Conservation (phyloP, 1,140 invertebrate genomes). For the Cydia amplana region DNA sequence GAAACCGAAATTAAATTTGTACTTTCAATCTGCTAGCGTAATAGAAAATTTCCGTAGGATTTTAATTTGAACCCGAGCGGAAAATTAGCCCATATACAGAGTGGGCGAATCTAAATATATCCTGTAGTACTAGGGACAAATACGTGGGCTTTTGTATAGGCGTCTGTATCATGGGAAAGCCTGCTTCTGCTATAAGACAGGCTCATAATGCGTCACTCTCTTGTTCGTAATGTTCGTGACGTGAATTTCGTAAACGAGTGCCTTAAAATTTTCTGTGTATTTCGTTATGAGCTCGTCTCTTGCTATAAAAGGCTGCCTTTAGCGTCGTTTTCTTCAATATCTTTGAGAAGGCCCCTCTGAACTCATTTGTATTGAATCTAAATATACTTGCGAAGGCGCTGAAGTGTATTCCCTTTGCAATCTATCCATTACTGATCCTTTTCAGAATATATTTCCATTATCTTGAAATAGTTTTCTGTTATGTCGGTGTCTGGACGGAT, state of each 20-base stretch:
- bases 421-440: not conserved
- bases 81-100: constrained; percentile 26
- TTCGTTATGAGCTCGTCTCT: not conserved
- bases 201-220: not conserved
- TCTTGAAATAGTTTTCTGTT: not conserved
- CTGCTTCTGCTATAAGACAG: constrained; percentile 19
- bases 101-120: constrained; percentile 46
- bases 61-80: constrained; percentile 22
- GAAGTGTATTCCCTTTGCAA: not conserved
- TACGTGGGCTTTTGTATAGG: not conserved
- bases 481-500: not conserved
- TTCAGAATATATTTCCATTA: not conserved
- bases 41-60: constrained; percentile 39
- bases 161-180: not conserved
- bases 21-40: not conserved
- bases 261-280: not conserved
- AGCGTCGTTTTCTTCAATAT: not conserved
- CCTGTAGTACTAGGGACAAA: constrained; percentile 12
- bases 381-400: too few species aligned
- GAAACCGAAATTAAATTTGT: constrained; percentile 6
- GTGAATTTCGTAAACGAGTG: not conserved
- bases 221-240: constrained; percentile 20
- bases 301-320: not conserved
- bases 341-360: not conserved
- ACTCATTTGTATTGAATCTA: constrained; percentile 5